These are phyloP conservation scores for Caenorhabditis sulstoni DNA, from an alignment of 2,888 invertebrate species.

Conservation along the genomic window DNA sequence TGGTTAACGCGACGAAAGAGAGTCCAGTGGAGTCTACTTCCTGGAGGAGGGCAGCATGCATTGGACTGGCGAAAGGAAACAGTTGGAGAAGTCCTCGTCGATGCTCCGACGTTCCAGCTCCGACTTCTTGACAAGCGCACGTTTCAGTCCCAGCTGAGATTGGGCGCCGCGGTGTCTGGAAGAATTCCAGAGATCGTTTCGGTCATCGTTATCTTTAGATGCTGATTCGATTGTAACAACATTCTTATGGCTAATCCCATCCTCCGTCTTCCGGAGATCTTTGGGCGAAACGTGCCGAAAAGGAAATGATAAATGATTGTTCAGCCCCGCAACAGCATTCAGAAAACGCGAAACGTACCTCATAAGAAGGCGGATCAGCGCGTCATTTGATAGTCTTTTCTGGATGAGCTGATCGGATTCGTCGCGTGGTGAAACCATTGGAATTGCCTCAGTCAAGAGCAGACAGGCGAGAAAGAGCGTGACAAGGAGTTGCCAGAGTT, in stretches of 20 bases:
- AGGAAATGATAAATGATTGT: not conserved
- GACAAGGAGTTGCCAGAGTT: constrained; percentile 36
- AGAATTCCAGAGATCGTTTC: not conserved
- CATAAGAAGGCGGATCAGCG: constrained; percentile 66
- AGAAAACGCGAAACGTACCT: constrained; percentile 49
- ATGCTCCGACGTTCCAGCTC: constrained; percentile 68
- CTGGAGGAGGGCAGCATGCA: constrained; percentile 68
- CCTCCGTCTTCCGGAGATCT: too few relatives aligned
- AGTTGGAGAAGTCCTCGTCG: constrained; percentile 72
- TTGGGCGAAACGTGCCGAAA: too few relatives aligned
- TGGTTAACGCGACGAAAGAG: constrained; percentile 29
- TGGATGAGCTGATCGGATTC: constrained; percentile 55
- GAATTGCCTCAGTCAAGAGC: constrained; percentile 53
- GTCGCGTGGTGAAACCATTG: constrained; percentile 47
- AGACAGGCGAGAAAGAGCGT: constrained; percentile 22
- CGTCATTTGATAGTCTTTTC: constrained; percentile 67
- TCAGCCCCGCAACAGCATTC: not conserved
- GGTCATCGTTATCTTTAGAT: not conserved
- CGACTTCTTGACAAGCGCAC: constrained; percentile 54
- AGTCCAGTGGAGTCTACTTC: constrained; percentile 50
- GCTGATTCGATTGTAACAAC: not conserved
- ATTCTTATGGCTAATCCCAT: too few relatives aligned
- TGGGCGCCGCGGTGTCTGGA: constrained; percentile 59
- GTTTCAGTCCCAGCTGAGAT: constrained; percentile 56
- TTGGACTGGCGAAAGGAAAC: constrained; percentile 74